phyloP scores from a whole-genome alignment of 2,113 vertebrate species.

The Danionella cerebrum region DNA sequence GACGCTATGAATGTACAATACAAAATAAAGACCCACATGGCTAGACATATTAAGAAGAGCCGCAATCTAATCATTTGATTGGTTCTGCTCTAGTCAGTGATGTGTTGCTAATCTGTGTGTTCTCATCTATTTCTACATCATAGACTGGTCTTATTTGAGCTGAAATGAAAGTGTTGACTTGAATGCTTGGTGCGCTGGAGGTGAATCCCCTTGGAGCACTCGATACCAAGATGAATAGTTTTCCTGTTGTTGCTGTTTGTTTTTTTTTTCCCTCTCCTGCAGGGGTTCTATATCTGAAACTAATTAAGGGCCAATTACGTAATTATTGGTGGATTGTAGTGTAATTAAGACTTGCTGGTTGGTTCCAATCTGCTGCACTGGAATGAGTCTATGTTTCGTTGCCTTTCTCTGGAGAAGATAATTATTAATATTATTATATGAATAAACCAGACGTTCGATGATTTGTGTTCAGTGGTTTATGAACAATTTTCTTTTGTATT shows the following conservation, averaged over 20 bases:
- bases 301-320: conserved; percentile 51
- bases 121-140: conserved; percentile 15
- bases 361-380: conserved; percentile 53
- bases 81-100: conserved; percentile 24
- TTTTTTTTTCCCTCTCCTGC: conserved; percentile 18
- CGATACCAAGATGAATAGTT: conserved; percentile 25
- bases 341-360: conserved; percentile 53
- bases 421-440: conserved; percentile 46
- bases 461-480: conserved; percentile 6
- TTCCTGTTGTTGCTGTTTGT: conserved; percentile 3
- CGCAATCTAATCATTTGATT: conserved; percentile 14
- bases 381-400: conserved; percentile 49
- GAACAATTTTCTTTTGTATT: not conserved
- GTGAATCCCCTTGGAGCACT: conserved; percentile 23
- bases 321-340: conserved; percentile 51
- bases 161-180: conserved; percentile 32
- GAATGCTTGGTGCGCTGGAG: conserved; percentile 20
- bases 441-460: conserved; percentile 46
- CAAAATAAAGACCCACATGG: conserved; percentile 5
- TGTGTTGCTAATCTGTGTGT: not conserved
- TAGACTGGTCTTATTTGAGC: conserved; percentile 34
- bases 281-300: conserved; percentile 44
- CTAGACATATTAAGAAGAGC: conserved; percentile 21
- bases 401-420: conserved; percentile 51
- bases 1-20: conserved; percentile 43